These are phyloP conservation scores for Eutolmus rufibarbis DNA, from an alignment of 2,888 invertebrate genomes.

Conservation along the genomic window DNA sequence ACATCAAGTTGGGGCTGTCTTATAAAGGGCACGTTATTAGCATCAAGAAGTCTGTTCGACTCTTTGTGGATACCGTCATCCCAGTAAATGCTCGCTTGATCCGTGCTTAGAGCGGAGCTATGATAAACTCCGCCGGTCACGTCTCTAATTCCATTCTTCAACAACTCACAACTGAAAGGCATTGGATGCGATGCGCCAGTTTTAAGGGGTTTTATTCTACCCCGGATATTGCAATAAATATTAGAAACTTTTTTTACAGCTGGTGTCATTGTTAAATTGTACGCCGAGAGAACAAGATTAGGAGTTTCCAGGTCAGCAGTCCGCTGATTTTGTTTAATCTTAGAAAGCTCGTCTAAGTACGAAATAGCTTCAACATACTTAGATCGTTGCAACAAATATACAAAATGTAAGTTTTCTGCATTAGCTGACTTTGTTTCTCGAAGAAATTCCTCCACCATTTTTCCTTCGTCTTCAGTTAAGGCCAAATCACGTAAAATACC, in stretches of 20 bases:
- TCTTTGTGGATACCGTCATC: conserved; percentile 47
- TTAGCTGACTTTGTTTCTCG: conserved; percentile 52
- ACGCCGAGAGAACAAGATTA: conserved; percentile 57
- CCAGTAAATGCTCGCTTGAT: conserved; percentile 56
- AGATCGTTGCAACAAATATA: conserved; percentile 58
- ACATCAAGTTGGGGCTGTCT: conserved; percentile 53
- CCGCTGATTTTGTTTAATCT: conserved; percentile 46
- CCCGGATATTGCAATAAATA: conserved; percentile 56
- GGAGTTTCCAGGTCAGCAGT: conserved; percentile 53
- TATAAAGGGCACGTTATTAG: conserved; percentile 57
- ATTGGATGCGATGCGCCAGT: conserved; percentile 51
- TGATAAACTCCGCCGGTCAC: conserved; percentile 57
- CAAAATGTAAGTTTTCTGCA: conserved; percentile 57
- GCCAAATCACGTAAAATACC: conserved; percentile 56
- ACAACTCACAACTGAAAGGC: conserved; percentile 58
- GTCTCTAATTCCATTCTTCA: conserved; percentile 55
- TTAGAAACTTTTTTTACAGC: conserved; percentile 57
- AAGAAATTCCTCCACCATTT: conserved; percentile 55
- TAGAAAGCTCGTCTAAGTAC: conserved; percentile 58
- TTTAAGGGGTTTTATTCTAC: conserved; percentile 50
- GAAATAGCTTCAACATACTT: conserved; percentile 61
- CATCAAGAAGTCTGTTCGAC: conserved; percentile 49
- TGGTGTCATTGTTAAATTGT: conserved; percentile 59
- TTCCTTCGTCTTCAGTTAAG: conserved; percentile 57
- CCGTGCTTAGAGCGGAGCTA: conserved; percentile 56